Evolutionary conservation across 2,797 vertebrate species (phyloP).

Genomic region (Margarornis squamiger): DNA sequence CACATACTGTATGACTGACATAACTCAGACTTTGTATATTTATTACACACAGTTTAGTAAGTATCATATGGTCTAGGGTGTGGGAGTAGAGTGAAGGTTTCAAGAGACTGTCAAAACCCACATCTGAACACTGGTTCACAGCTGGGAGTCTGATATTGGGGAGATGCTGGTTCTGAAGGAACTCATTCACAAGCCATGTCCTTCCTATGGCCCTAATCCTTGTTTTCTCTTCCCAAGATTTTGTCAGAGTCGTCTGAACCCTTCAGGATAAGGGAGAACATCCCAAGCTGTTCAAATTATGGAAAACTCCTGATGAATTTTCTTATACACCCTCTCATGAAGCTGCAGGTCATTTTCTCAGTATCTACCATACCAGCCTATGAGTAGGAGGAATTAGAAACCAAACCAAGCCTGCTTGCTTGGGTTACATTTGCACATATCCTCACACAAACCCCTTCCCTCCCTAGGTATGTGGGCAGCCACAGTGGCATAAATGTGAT

Average conservation of each 20-base stretch:
- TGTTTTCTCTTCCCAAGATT: neutral
- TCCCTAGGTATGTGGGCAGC: neutral
- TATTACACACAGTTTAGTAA: neutral
- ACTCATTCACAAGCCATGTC: neutral
- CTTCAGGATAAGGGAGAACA: neutral
- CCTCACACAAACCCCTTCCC: neutral
- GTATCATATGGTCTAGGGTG: neutral
- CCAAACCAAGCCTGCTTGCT: neutral
- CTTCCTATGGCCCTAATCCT: neutral
- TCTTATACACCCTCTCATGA: accelerated
- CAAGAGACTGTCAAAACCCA: neutral
- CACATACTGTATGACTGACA: neutral
- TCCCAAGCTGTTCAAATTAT: neutral
- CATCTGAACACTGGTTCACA: neutral
- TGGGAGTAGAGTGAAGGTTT: neutral
- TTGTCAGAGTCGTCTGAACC: neutral
- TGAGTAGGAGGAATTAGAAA: neutral
- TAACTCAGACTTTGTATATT: neutral
- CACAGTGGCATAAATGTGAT: neutral
- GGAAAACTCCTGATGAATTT: neutral
- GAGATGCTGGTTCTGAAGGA: neutral
- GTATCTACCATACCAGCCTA: neutral
- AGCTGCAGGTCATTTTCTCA: neutral
- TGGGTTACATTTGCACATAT: neutral
- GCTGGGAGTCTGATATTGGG: neutral